phyloP scores from a whole-genome alignment of 2,888 invertebrate genomes.

The Schizaphis graminum region DNA sequence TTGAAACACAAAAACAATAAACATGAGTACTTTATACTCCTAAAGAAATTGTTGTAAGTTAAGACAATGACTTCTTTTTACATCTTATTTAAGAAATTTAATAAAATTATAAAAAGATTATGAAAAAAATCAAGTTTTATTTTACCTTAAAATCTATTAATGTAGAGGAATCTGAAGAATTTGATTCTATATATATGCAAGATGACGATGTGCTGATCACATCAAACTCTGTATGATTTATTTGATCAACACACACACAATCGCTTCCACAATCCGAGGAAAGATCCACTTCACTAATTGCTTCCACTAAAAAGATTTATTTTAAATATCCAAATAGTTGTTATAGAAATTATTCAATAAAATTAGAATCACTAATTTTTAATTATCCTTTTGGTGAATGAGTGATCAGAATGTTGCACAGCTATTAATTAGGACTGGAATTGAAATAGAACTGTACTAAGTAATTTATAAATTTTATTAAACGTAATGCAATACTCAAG shows the following conservation, averaged over 20 bases:
- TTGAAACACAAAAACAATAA: no score
- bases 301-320: background rate
- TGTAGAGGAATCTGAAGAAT: constrained; percentile 24
- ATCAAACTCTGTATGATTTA: constrained; percentile 10
- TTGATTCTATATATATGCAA: background rate
- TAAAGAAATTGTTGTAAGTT: no score
- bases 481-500: no score
- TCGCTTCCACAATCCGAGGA: background rate
- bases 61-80: no score
- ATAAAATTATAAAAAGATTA: background rate
- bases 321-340: background rate
- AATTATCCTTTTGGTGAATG: background rate
- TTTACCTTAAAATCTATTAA: constrained; percentile 3
- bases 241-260: background rate
- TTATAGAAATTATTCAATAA: background rate
- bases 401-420: background rate
- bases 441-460: no score
- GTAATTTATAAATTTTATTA: no score
- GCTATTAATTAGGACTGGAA: no score
- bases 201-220: background rate
- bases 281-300: background rate
- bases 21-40: no score
- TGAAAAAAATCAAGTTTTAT: background rate
- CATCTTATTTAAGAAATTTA: background rate
- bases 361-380: background rate